These are phyloP conservation scores for Notodonta dromedarius DNA, from an alignment of 2,888 invertebrate species.

Conservation along the genomic window DNA sequence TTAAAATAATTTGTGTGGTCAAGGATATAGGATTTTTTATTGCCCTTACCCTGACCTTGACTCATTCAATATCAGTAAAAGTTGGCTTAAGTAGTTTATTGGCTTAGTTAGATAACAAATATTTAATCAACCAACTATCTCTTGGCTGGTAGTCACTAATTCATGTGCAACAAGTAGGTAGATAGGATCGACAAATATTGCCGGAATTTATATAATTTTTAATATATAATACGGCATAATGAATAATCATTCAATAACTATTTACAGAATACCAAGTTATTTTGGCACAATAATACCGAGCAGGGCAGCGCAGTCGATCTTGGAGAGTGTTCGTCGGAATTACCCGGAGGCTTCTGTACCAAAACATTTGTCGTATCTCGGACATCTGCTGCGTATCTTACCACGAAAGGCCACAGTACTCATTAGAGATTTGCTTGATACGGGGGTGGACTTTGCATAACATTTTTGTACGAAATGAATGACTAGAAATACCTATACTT, in stretches of 20 bases:
- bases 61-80: not conserved
- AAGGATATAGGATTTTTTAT: not conserved
- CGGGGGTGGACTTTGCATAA: conserved; percentile 86
- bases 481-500: too few species aligned
- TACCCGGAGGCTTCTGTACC: conserved; percentile 87
- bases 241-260: not conserved
- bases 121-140: not conserved
- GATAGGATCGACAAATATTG: too few species aligned
- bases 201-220: not conserved
- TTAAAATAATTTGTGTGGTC: not conserved
- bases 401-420: conserved; percentile 85
- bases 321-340: conserved; percentile 86
- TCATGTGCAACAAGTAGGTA: not conserved
- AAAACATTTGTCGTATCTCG: conserved; percentile 83
- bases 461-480: conserved; percentile 4
- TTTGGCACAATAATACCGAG: conserved; percentile 86
- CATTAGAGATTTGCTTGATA: conserved; percentile 85
- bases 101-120: not conserved
- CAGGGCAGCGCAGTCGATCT: conserved; percentile 83
- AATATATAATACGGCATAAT: not conserved
- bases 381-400: conserved; percentile 83
- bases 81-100: not conserved
- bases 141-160: not conserved
- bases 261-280: conserved; percentile 85
- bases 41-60: not conserved